phyloP scores from a whole-genome alignment of 2,797 vertebrate species.

The Galaxias olidus region DNA sequence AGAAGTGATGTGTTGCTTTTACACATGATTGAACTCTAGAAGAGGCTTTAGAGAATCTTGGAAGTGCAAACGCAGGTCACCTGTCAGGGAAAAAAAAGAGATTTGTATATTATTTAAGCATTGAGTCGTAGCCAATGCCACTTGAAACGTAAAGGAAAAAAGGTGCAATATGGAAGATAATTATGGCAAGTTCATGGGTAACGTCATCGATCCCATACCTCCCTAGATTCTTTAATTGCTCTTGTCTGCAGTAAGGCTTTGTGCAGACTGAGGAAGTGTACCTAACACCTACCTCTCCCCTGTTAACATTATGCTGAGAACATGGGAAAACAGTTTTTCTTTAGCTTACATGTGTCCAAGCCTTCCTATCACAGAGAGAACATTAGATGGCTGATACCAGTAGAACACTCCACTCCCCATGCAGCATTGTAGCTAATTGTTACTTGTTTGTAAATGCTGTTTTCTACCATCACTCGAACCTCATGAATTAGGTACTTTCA shows the following conservation, averaged over 20 bases:
- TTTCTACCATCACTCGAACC: conserved; percentile 63
- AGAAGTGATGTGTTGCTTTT: conserved; percentile 36
- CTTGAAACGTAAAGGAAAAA: conserved; percentile 57
- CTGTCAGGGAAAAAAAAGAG: conserved; percentile 62
- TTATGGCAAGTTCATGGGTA: conserved; percentile 47
- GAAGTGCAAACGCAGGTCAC: conserved; percentile 60
- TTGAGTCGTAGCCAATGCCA: conserved; percentile 45
- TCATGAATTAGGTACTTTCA: conserved; percentile 73
- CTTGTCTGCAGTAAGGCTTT: conserved; percentile 40
- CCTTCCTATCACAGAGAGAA: neutral
- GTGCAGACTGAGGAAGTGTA: conserved; percentile 47
- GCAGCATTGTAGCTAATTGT: conserved; percentile 79
- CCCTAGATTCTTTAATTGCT: conserved; percentile 26
- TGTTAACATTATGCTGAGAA: conserved; percentile 52
- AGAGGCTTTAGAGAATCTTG: conserved; percentile 43
- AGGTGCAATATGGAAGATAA: conserved; percentile 80
- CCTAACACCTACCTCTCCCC: conserved; percentile 43
- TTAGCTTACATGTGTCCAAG: too few relatives aligned
- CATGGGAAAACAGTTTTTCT: neutral
- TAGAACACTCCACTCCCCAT: conserved; percentile 14
- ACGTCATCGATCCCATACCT: conserved; percentile 13
- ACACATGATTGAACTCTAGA: conserved; percentile 18
- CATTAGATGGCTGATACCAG: conserved; percentile 50
- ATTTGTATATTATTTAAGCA: conserved; percentile 60
- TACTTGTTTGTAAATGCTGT: conserved; percentile 66